Base-by-base conservation (phyloP, 2,888 invertebrate genomes). In the Macrophya alboannulata region DNA sequence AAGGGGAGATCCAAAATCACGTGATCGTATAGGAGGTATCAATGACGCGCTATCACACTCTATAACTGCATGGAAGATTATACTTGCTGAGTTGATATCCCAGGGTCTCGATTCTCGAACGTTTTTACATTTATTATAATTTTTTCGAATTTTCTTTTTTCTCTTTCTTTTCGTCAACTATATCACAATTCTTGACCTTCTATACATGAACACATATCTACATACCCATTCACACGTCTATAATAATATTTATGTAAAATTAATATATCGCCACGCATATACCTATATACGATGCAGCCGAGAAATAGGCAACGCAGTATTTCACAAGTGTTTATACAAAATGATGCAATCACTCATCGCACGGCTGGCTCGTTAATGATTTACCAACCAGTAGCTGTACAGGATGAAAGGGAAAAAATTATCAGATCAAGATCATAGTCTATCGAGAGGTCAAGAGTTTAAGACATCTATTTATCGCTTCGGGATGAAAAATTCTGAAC, bases 1-100 rank as follows among this genome's bases (percentile, higher is more conserved):
- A 83, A 71, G 83, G 83, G 83, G 83, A 83, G 83, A 83, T 83
- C 6, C 71, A 68, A 83, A 71, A 83, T 83, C 65, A 83, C 83
- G 83, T 83, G 83, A 83, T 40, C 51, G 17, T 48, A n/a, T n/a
- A 51, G 71, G 83, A 83, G 68, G 48, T 68, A 59, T 81, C 81
- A 81, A 81, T 62, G 51, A 77, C 77, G 77, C 25, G 62, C 25
- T 59, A 17, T 12, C 55, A 55, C 55, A 81, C 40, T 40, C 8
- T 77, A 31, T 68, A 37, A 68, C n/a, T 31, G 72, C 74, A 74
- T 48, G 74, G 74, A 74, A 74, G 43, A 74, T 74, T 25, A 74
- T 45, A 76, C 17, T 21, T 48, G 6, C 48, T 48, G 25, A 51
- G 37, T 1, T 37, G 37, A 68, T 77, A 77, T 37, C 1, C 51